Evolutionary conservation across 2,888 invertebrate genomes (phyloP), one percentile per base, ranked within the genome.

Genomic region (Drosophila stalkeri): DNA sequence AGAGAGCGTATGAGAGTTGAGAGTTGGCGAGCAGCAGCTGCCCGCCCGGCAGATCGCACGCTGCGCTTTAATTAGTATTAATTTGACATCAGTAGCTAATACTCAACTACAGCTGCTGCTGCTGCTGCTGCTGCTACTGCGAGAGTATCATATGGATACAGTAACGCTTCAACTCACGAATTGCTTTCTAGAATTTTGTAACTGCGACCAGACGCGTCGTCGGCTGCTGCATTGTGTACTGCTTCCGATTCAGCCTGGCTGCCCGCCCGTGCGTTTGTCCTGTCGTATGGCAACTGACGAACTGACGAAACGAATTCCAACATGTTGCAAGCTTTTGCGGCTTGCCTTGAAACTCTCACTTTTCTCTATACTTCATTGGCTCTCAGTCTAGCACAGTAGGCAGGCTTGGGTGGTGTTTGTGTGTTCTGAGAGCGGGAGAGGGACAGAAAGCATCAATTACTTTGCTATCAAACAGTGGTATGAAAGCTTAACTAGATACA

Each of bases 241-340:
- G 44, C 3, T 23, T 70, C 47, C 54, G 18, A 35, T 23, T 54
- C 43, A 41, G 77, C 56, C 65, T 64, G 82, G 59, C 90, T 51
- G 51, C 51, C 18, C 72, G 82, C 37, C 52, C 74, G 82, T 76
- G 72, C 71, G 71, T 71, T 76, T 83, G 77, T 90, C 86, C 85
- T 90, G 84, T 77, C 81, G 84, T 77, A 62, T 80, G 74, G 80
- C 81, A 86, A 90, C 90, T 90, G 86, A 86, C 73, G 59, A 86
- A 90, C 90, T 90, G 86, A 82, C 71, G 59, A 61, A 43, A 1
- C 39, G 18, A 65, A 33, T 51, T 75, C 69, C 39, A 77, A 66
- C 57, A 44, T 71, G 66, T 54, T 72, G 79, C 75, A 78, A 61
- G 60, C 59, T 79, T 69, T 69, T 56, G 61, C 54, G 44, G 63